Evolutionary conservation across 2,888 invertebrate species (phyloP), one percentile per base, ranked within the genome.

Genomic region (Ochropleura leucogaster): DNA sequence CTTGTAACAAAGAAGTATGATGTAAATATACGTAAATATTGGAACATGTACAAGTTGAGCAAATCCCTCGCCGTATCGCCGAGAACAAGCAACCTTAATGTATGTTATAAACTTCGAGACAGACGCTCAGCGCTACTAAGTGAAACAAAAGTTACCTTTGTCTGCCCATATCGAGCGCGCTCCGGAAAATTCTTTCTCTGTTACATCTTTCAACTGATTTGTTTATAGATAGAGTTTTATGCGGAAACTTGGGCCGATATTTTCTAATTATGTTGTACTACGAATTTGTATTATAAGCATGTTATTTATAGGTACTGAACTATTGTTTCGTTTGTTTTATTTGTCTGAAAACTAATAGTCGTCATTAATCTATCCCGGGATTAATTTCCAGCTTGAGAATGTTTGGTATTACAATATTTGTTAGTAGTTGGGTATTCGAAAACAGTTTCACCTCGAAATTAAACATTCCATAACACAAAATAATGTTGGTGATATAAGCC

Each of bases 81-180:
- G 63, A 47, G 60, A 76, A 86, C 84, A 87, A 85, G 88, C 81
- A 59, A 63, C 60, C 73, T 66, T 81, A 81, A 85, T 82, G 70
- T 85, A 71, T 74, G 70, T 76, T 74, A 72, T 68, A 77, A 87
- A 83, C 72, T 81, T 83, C 18, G 68, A 68, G 68, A 70, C 68
- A 65, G 74, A 64, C 57, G 44, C 77, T 77, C 80, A 74, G 40
- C 67, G 57, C 64, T 77, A 70, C 59, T 71, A 72, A 75, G 75
- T 74, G 69, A 86, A 79, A 79, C 77, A 76, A 81, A 85, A 83
- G 77, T 86, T 84, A 79, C 75, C 65, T 79, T 79, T 74, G 77
- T 72, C 67, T 63, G 62, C 47, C 55, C 51, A 40, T 74, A 71
- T 75, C 49, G 72, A 77, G 69, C 68, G 46, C 49, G 62, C 59